Conservation (phyloP, 1,140 invertebrate genomes). For the Apis laboriosa region DNA sequence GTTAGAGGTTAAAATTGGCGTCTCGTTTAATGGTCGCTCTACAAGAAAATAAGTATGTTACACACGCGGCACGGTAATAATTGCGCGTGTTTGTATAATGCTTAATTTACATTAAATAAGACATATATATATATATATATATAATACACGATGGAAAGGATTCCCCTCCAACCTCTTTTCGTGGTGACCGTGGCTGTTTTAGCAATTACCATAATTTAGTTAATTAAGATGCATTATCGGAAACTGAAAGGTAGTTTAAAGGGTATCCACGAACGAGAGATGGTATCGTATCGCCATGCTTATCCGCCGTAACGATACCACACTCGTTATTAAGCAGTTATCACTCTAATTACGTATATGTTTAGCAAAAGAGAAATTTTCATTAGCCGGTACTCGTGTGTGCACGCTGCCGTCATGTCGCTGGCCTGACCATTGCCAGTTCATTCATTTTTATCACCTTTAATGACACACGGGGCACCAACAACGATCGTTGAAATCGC, state of each 20-base stretch:
- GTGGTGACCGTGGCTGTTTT: conserved; percentile 3
- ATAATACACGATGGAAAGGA: not conserved
- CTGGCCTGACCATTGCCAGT: not conserved
- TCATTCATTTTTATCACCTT: conserved; percentile 44
- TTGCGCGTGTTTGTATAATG: conserved; percentile 41
- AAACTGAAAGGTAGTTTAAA: conserved; percentile 48
- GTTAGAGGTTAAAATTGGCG: conserved; percentile 31
- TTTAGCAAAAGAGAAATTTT: conserved; percentile 58
- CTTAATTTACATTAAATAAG: conserved; percentile 47
- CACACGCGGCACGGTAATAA: conserved; percentile 14
- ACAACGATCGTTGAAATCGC: not conserved
- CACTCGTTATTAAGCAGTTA: conserved; percentile 59
- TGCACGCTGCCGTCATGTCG: not conserved
- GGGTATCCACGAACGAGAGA: conserved; percentile 19
- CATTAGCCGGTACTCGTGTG: conserved; percentile 13
- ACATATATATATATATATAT: not conserved
- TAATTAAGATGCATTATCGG: conserved; percentile 60
- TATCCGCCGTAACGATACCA: conserved; percentile 54
- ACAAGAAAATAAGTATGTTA: conserved; percentile 12
- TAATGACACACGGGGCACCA: conserved; percentile 3
- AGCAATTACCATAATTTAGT: conserved; percentile 57
- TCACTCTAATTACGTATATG: conserved; percentile 58
- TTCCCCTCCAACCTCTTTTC: not conserved
- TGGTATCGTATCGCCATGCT: conserved; percentile 52
- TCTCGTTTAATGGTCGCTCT: conserved; percentile 12